phyloP scores from a whole-genome alignment of 1,140 invertebrate species.

The Calycopis cecrops region DNA sequence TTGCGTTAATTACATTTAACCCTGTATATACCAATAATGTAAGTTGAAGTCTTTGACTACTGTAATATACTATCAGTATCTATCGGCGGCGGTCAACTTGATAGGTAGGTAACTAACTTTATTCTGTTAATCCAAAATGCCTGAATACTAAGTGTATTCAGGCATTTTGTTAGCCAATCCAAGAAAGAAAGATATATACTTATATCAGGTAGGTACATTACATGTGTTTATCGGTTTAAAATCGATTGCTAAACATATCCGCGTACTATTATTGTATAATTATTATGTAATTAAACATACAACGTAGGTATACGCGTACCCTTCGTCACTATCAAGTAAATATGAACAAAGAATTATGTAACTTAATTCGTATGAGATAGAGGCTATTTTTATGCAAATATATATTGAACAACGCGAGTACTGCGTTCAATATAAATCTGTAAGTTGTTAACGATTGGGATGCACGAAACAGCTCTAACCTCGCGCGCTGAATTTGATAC shows the following conservation, averaged over 20 bases:
- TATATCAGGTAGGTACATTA: too few species aligned
- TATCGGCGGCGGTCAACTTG: too few species aligned
- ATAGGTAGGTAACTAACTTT: too few species aligned
- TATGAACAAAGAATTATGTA: background rate
- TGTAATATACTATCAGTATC: too few species aligned
- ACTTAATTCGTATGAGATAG: slow-evolving; percentile 3
- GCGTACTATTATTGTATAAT: slow-evolving; percentile 30
- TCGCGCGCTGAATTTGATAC: slow-evolving; percentile 55
- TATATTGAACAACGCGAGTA: slow-evolving; percentile 2
- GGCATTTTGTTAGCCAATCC: too few species aligned
- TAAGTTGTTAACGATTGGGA: slow-evolving; percentile 39
- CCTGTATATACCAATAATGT: too few species aligned
- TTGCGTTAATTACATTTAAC: too few species aligned
- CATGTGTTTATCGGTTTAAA: slow-evolving; percentile 1
- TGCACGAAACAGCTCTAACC: slow-evolving; percentile 38
- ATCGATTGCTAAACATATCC: slow-evolving; percentile 29
- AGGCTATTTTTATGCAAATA: background rate
- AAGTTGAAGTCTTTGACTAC: too few species aligned
- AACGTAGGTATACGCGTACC: background rate
- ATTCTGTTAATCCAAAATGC: too few species aligned
- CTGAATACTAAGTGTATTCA: too few species aligned
- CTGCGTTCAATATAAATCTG: slow-evolving; percentile 17
- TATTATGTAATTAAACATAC: slow-evolving; percentile 29
- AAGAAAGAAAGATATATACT: too few species aligned
- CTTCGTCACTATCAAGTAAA: background rate